Evolutionary conservation across 1,140 invertebrate genomes (phyloP), one percentile per base, ranked within the genome.

Genomic region (Cydia strobilella): DNA sequence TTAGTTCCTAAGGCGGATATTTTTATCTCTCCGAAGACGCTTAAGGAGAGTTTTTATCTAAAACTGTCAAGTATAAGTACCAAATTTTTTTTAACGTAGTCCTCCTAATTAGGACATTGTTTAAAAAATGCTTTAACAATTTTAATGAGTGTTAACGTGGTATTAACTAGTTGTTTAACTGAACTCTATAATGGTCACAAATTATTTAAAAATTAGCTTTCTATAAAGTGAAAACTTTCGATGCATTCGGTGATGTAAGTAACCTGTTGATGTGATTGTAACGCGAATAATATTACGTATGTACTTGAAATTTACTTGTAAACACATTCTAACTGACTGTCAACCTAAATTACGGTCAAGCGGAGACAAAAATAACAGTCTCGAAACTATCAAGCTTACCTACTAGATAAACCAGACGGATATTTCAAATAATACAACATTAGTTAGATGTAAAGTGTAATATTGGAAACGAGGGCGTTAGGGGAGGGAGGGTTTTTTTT

Each of bases 151-250:
- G 35, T 42, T 69, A 69, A 69, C 65, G 18, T n/a, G 12, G 23
- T 31, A 69, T 42, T 42, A 72, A 63, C 51, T n/a, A 72, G n/a
- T 31, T 31, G 31, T 48, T 77, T 71, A 75, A 73, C 74, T 74
- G 18, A 59, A 72, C 48, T 73, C 62, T 13, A 71, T 42, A 65
- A 77, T 59, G 35, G 45, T 73, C 71, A 69, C 63, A 63, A 76
- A 20, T 59, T 31, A 39, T 51, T 54, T 69, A 18, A 69, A 35
- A 69, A 69, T 72, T 74, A 63, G 75, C 76, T 74, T 77, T 74
- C 73, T 77, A 72, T 71, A 31, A 77, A 77, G 76, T 77, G 76
- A 77, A 77, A 77, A 59, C 73, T 75, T 72, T 72, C 42, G 12
- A 54, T 20, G 42, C 18, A 54, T 42, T n/a, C 4, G 63, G 25